These are phyloP conservation scores for Squalus acanthias DNA, from an alignment of 2,797 vertebrate species.

Conservation along the genomic window DNA sequence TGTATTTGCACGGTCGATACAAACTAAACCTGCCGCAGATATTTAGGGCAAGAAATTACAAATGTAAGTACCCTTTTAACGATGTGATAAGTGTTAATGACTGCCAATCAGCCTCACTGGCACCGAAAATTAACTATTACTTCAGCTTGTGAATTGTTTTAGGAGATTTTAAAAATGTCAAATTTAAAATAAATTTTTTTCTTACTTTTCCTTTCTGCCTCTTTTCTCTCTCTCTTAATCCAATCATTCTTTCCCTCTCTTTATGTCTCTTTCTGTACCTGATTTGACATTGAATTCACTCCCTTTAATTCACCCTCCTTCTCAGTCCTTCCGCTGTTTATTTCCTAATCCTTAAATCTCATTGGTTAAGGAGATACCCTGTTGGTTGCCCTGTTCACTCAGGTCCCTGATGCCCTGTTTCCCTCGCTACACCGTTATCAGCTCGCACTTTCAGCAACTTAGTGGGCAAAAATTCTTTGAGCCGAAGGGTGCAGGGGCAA, in stretches of 20 bases:
- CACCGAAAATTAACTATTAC: not conserved
- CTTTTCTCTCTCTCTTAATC: not conserved
- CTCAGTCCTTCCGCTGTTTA: no score
- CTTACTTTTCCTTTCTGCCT: not conserved
- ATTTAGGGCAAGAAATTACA: no score
- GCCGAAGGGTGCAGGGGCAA: not conserved
- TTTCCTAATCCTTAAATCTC: not conserved
- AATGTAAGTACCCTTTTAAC: not conserved
- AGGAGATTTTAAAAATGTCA: not conserved
- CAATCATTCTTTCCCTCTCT: not conserved
- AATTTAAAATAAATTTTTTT: not conserved
- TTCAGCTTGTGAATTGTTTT: not conserved
- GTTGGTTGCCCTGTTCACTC: not conserved
- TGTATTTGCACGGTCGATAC: no score
- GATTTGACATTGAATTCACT: not conserved
- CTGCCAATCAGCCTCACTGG: not conserved
- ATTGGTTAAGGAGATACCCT: not conserved
- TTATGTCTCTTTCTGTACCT: not conserved
- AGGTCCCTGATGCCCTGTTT: not conserved
- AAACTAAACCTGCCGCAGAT: no score
- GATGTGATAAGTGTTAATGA: not conserved
- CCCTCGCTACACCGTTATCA: not conserved
- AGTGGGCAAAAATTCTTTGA: not conserved
- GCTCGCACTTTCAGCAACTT: not conserved
- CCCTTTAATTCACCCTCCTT: not conserved